phyloP scores from a whole-genome alignment of 2,888 invertebrate species.

The Chelonus formosanus region DNA sequence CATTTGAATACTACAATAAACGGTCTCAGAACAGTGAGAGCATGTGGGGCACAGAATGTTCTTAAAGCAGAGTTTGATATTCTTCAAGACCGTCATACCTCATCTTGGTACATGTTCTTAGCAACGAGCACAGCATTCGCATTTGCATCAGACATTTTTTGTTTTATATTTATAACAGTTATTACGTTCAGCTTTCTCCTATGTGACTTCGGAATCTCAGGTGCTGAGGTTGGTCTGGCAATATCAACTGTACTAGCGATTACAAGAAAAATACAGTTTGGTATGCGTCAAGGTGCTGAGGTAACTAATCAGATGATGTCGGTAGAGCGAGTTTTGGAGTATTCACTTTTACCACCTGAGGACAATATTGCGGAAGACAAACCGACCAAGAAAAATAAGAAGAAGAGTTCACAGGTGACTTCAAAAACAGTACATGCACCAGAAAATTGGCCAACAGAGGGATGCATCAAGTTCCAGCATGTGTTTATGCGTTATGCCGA shows the following conservation, averaged over 20 bases:
- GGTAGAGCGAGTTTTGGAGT: constrained; percentile 87
- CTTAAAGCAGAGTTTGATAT: constrained; percentile 72
- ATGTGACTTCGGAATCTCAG: constrained; percentile 49
- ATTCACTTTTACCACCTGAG: constrained; percentile 75
- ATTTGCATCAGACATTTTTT: constrained; percentile 72
- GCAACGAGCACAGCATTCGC: constrained; percentile 63
- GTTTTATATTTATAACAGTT: constrained; percentile 71
- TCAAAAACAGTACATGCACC: constrained; percentile 42
- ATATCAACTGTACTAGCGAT: constrained; percentile 66
- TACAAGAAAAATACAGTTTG: constrained; percentile 75
- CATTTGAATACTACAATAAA: constrained; percentile 78
- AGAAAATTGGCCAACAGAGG: constrained; percentile 56
- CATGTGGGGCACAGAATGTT: constrained; percentile 73
- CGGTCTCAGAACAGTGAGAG: constrained; percentile 80
- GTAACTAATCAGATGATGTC: constrained; percentile 88
- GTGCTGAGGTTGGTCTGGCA: constrained; percentile 65
- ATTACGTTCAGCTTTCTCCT: constrained; percentile 74
- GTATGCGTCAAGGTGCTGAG: constrained; percentile 92
- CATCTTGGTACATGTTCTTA: constrained; percentile 66
- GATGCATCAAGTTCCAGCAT: constrained; percentile 54
- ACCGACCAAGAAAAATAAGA: constrained; percentile 36
- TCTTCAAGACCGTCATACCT: constrained; percentile 67
- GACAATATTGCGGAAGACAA: constrained; percentile 49
- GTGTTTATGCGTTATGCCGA: constrained; percentile 66
- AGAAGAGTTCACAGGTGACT: constrained; percentile 7